Evolutionary conservation across 2,797 vertebrate genomes (phyloP).

Genomic region (Pseudochromis fuscus): DNA sequence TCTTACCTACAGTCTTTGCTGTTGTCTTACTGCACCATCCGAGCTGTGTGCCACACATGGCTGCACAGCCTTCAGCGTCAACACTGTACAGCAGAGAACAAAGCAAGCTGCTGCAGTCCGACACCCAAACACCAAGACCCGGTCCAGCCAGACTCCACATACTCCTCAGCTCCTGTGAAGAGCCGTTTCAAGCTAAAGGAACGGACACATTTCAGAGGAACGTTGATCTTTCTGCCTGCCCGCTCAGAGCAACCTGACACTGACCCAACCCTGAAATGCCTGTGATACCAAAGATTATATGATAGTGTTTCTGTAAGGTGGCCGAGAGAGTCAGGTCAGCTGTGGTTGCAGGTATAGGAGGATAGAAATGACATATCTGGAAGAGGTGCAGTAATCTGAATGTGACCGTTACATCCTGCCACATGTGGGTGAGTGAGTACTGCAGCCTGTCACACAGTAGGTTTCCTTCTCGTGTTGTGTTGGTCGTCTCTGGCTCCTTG

Average conservation of each 20-base stretch:
- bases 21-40: slow-evolving; percentile 34
- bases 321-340: not conserved
- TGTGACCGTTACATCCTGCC: not conserved
- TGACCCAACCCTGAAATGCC: not conserved
- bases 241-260: not conserved
- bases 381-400: not conserved
- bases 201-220: not conserved
- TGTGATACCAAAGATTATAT: not conserved
- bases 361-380: not conserved
- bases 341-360: not conserved
- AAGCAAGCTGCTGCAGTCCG: slow-evolving; percentile 19
- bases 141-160: slow-evolving; percentile 8
- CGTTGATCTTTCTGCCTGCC: not conserved
- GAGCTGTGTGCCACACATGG: slow-evolving; percentile 22
- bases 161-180: slow-evolving; percentile 2
- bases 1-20: slow-evolving; percentile 40
- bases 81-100: slow-evolving; percentile 24
- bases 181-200: not conserved
- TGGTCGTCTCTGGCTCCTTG: not conserved
- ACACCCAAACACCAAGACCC: slow-evolving; percentile 24
- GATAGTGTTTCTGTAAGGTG: not conserved
- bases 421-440: not conserved
- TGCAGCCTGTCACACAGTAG: slow-evolving; percentile 1
- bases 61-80: slow-evolving; percentile 51
- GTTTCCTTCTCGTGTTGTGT: slow-evolving; percentile 11